Conservation (phyloP, 92 coral and sea anemone species). For the Ricordea florida region DNA sequence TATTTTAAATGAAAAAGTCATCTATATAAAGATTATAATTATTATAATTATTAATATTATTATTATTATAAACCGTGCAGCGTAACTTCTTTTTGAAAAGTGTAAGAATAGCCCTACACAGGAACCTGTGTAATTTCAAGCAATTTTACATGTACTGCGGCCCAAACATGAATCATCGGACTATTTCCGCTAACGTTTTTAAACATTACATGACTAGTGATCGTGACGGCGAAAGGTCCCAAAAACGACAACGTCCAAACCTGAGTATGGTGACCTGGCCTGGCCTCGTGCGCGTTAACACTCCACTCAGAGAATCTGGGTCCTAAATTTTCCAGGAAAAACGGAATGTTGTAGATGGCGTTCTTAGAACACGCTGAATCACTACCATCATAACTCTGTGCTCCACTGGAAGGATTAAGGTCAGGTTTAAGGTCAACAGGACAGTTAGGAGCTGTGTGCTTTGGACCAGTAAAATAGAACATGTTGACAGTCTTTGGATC, state of each 20-base stretch:
- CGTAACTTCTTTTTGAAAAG: too few species aligned
- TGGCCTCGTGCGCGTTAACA: conserved; percentile 83
- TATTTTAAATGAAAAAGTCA: too few species aligned
- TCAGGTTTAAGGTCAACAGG: conserved; percentile 80
- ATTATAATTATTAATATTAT: too few species aligned
- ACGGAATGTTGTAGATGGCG: conserved; percentile 79
- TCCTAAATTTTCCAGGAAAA: conserved; percentile 83
- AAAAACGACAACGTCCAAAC: conserved; percentile 28
- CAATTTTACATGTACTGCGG: too few species aligned
- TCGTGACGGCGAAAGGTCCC: too few species aligned
- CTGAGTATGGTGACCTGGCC: conserved; percentile 95
- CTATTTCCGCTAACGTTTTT: too few species aligned
- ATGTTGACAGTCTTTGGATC: conserved; percentile 83
- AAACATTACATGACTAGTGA: too few species aligned
- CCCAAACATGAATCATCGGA: too few species aligned
- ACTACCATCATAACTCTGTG: conserved; percentile 77
- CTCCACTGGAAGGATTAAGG: conserved; percentile 85
- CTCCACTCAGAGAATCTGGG: conserved; percentile 88
- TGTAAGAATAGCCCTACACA: too few species aligned
- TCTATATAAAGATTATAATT: too few species aligned
- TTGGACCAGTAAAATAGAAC: conserved; percentile 87
- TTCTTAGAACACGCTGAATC: conserved; percentile 46
- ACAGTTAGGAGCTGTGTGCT: conserved; percentile 93
- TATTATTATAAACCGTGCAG: too few species aligned
- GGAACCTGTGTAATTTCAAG: too few species aligned